A percentile compares a stretch with the other conserved stretches of the same genome.
Evolutionary conservation across 2,113 vertebrate species (phyloP).

Genomic region (Picathartes gymnocephalus): DNA sequence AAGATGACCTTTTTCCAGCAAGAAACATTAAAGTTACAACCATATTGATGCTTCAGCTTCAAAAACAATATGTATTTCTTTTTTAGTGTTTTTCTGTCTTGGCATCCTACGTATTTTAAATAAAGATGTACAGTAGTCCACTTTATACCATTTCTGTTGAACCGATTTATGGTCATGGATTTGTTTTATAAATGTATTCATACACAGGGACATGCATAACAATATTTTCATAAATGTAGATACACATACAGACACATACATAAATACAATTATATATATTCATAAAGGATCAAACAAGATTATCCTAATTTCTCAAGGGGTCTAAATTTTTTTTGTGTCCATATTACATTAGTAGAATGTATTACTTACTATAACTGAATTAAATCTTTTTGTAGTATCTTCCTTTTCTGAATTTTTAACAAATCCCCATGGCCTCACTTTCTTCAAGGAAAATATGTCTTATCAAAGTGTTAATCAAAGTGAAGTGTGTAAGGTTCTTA

Average conservation of each 20-base stretch:
- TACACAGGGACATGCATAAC: constrained; percentile 22
- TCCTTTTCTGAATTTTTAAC: constrained; percentile 47
- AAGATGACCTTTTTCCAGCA: constrained; percentile 73
- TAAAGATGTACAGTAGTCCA: constrained; percentile 52
- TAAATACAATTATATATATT: constrained; percentile 43
- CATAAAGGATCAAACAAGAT: constrained; percentile 34
- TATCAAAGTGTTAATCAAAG: constrained; percentile 60
- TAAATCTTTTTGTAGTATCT: constrained; percentile 59
- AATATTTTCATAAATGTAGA: constrained; percentile 50
- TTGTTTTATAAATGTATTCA: constrained; percentile 36
- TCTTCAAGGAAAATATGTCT: constrained; percentile 63
- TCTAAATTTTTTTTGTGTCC: constrained; percentile 36
- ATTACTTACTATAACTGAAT: constrained; percentile 63
- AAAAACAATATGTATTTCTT: constrained; percentile 67
- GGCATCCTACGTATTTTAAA: constrained; percentile 63
- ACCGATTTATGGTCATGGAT: constrained; percentile 57
- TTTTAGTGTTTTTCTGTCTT: constrained; percentile 16
- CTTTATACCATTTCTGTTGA: neutral
- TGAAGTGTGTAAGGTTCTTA: constrained; percentile 32
- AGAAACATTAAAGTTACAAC: constrained; percentile 74
- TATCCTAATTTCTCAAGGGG: constrained; percentile 59
- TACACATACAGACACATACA: constrained; percentile 33
- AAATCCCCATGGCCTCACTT: constrained; percentile 47
- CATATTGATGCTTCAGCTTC: constrained; percentile 69
- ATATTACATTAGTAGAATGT: constrained; percentile 63